Percentiles rank a stretch among this genome's conserved stretches.
Conservation (phyloP, 2,113 vertebrate genomes). For the Salvelinus sp. region DNA sequence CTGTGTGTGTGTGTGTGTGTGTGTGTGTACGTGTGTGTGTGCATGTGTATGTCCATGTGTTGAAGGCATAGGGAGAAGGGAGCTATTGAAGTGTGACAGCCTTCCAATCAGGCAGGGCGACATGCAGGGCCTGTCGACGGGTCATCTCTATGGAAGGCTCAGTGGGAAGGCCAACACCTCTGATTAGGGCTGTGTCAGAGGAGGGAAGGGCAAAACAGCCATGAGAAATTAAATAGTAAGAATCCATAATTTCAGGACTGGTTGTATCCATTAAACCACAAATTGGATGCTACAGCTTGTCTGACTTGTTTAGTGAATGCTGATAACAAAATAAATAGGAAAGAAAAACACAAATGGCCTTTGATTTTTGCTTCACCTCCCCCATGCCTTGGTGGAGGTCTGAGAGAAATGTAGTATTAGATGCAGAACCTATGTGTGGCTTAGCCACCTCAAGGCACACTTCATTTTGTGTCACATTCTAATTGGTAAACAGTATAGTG, state of each 20-base stretch:
- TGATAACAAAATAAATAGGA: slow-evolving; percentile 24
- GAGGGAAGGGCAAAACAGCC: neutral
- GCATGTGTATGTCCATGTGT: slow-evolving; percentile 55
- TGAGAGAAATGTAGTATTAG: neutral
- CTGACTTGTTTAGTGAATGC: slow-evolving; percentile 21
- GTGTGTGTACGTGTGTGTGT: too few species aligned
- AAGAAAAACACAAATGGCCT: slow-evolving; percentile 30
- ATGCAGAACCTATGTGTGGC: neutral
- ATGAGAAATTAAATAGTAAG: too few species aligned
- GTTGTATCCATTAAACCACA: slow-evolving; percentile 21
- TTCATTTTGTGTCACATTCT: slow-evolving; percentile 14
- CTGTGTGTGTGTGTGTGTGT: too few species aligned
- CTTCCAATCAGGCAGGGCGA: slow-evolving; percentile 68
- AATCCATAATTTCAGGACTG: neutral
- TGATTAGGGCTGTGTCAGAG: slow-evolving; percentile 39
- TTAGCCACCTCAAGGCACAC: slow-evolving; percentile 4
- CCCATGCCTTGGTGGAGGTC: slow-evolving; percentile 24
- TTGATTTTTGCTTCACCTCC: slow-evolving; percentile 36
- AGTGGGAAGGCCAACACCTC: slow-evolving; percentile 40
- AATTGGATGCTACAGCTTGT: slow-evolving; percentile 1
- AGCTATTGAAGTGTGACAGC: slow-evolving; percentile 66
- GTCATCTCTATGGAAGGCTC: slow-evolving; percentile 25
- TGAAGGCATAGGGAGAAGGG: slow-evolving; percentile 62
- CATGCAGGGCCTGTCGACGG: too few species aligned
- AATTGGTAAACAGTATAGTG: slow-evolving; percentile 27